Evolutionary conservation across 2,113 vertebrate genomes (phyloP), one percentile per base, ranked within the genome.

Genomic region (Cyanoramphus novaezelandiae): DNA sequence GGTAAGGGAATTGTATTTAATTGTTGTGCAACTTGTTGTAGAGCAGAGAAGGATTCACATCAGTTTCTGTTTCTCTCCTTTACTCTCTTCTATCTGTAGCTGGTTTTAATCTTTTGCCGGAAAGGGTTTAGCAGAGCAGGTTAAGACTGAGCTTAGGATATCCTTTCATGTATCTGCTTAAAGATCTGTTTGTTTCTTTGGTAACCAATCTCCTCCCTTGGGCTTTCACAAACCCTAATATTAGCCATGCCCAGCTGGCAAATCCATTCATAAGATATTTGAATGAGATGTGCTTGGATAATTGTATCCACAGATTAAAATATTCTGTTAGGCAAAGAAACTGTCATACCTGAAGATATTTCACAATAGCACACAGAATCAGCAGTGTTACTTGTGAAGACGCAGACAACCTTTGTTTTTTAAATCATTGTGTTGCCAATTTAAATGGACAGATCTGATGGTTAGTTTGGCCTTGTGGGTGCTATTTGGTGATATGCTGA

Each of bases 251-350:
- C 92, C 93, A 95, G 86, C 92, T 96, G 93, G 88, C 83, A 96
- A 95, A 95, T 96, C 95, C 86, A 91, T 97, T 96, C 88, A 65
- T 89, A 92, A 91, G 74, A 65, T 84, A 49, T 83, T 95, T 82
- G 77, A 94, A 82, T 93, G 77, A 85, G 86, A 39, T 1, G 0
- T 76, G 63, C 83, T 76, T 85, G 83, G 39, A 74, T 94, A 91
- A 92, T 95, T 96, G 91, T 59, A 11, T 46, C 72, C 69, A 53
- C 65, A 93, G 77, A 92, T 95, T 84, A 82, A 94, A 92, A 91
- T 76, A 57, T 39, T 81, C 76, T 64, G 46, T 84, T 88, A 72
- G n/a, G 31, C 59, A 59, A 86, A 52, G 60, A 75, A 79, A 37
- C 5, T 72, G 41, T 82, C 46, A 16, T 33, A 90, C 44, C 65